A percentile compares a stretch with the other conserved stretches of the same genome.
These are phyloP conservation scores for Sceloporus tristichus DNA, from an alignment of 2,113 vertebrate genomes.

Conservation along the genomic window DNA sequence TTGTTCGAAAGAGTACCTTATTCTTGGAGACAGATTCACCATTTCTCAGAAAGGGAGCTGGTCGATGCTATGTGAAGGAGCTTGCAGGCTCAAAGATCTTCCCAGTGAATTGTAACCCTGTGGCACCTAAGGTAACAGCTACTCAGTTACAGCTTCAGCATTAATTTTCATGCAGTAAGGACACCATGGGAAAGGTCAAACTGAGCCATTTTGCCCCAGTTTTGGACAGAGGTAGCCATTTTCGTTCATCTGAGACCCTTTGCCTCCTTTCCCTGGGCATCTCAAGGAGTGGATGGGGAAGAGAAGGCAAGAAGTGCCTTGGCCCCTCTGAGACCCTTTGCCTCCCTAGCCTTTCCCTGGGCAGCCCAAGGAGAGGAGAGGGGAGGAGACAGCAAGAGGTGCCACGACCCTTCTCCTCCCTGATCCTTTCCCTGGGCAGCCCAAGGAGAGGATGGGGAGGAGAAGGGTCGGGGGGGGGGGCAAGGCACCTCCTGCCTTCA, in stretches of 20 bases:
- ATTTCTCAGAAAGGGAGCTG: background rate
- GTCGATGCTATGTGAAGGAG: constrained; percentile 22
- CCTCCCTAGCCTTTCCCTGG: too few species aligned
- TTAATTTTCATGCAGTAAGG: constrained; percentile 34
- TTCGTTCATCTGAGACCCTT: background rate
- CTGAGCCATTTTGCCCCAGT: background rate
- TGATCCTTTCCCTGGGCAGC: too few species aligned
- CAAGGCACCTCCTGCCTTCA: too few species aligned
- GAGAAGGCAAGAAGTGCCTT: too few species aligned
- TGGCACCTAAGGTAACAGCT: constrained; percentile 29
- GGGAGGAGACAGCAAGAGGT: too few species aligned
- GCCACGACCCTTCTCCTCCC: too few species aligned
- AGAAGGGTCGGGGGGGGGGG: too few species aligned
- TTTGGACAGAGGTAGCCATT: background rate
- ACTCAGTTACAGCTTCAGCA: constrained; percentile 29
- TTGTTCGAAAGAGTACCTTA: constrained; percentile 14
- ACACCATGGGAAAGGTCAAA: constrained; percentile 25
- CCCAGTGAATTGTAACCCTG: constrained; percentile 3
- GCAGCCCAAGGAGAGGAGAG: too few species aligned
- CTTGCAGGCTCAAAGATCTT: constrained; percentile 37
- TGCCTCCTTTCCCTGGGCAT: too few species aligned
- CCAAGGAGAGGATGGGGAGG: too few species aligned
- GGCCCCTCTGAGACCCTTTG: too few species aligned
- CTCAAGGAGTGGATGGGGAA: too few species aligned
- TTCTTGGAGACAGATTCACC: background rate